phyloP scores from a whole-genome alignment of 2,113 vertebrate genomes.

The Tautogolabrus adspersus region DNA sequence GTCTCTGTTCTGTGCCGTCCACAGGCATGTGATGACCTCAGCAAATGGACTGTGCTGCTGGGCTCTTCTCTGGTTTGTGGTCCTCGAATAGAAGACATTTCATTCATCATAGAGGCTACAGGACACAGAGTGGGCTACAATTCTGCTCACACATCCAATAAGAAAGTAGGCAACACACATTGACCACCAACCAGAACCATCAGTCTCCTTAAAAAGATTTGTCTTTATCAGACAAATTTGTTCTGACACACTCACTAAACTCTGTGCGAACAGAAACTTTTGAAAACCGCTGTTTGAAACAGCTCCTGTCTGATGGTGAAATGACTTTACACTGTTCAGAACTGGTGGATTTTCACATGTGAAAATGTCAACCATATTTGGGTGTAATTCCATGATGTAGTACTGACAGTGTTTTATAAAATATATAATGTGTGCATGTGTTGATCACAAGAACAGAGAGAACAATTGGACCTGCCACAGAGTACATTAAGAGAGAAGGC shows the following conservation, averaged over 20 bases:
- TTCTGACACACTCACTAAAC: background rate
- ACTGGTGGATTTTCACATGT: too few relatives aligned
- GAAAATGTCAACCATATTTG: too few relatives aligned
- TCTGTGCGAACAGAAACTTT: background rate
- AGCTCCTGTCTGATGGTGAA: too few relatives aligned
- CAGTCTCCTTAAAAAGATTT: background rate
- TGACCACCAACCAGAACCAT: background rate
- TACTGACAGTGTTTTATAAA: background rate
- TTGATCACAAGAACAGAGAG: background rate
- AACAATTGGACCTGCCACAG: background rate
- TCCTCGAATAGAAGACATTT: conserved; percentile 84
- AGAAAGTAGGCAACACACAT: conserved; percentile 82
- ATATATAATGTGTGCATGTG: background rate
- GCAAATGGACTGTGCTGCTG: conserved; percentile 88
- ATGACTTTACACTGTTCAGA: too few relatives aligned
- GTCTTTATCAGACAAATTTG: too few relatives aligned
- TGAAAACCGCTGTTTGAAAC: too few relatives aligned
- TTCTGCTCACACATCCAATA: conserved; percentile 59
- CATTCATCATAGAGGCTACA: conserved; percentile 92
- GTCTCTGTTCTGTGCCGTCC: conserved; percentile 38
- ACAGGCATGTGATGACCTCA: conserved; percentile 90
- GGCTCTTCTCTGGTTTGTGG: conserved; percentile 77
- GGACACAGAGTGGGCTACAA: conserved; percentile 60
- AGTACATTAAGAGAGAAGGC: too few relatives aligned
- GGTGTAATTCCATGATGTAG: background rate